Conservation (phyloP, 2,113 vertebrate species). For the Trochalopteron elliotii region DNA sequence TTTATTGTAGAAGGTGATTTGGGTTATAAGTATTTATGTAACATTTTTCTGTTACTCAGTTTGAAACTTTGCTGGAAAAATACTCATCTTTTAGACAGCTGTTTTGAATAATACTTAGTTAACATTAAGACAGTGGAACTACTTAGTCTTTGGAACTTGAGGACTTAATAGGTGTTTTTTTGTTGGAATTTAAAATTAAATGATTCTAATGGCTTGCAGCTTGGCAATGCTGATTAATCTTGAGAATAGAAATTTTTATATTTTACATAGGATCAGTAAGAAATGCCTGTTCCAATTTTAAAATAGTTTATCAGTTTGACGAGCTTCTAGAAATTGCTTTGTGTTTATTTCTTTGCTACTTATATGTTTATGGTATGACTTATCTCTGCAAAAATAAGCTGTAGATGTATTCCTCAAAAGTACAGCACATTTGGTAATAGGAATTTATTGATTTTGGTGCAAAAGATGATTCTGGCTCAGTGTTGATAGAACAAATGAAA, state of each 20-base stretch:
- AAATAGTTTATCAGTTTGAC: not conserved
- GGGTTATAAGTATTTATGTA: not conserved
- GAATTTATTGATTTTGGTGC: not conserved
- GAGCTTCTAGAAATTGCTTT: not conserved
- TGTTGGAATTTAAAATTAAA: not conserved
- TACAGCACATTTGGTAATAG: not conserved
- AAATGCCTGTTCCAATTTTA: not conserved
- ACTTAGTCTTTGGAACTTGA: not conserved
- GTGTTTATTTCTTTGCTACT: not conserved
- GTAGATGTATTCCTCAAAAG: not conserved
- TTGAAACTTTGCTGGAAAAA: not conserved
- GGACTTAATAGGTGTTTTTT: not conserved
- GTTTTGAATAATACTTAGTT: not conserved
- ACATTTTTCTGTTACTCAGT: not conserved
- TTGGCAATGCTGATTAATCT: not conserved
- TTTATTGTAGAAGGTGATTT: not conserved
- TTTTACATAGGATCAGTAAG: not conserved
- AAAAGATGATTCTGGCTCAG: not conserved
- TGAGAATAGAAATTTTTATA: not conserved
- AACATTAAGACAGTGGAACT: not conserved
- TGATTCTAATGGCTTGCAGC: not conserved
- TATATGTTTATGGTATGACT: not conserved
- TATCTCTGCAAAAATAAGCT: not conserved
- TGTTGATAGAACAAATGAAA: not conserved
- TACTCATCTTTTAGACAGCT: not conserved